Base-by-base conservation (phyloP, 2,113 vertebrate genomes). In the Petroica traversi region DNA sequence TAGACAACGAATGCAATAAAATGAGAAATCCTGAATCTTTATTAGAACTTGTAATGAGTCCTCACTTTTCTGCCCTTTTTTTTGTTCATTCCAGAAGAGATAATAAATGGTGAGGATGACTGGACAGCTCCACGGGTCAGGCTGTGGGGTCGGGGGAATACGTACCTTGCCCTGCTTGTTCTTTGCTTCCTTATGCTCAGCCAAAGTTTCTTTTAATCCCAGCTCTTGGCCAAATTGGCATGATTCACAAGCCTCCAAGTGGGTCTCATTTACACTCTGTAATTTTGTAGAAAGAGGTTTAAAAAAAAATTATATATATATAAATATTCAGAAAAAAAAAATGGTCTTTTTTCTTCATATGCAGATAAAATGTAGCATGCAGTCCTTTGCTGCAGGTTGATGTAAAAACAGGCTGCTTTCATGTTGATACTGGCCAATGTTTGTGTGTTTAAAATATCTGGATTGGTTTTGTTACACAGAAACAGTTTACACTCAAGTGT, bases 1-100 rank as follows among this genome's bases (percentile, higher is more conserved):
- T 97, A 98, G 97, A 98, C 97, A 98, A 98, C 93, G 98, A 99
- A 98, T 98, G 98, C 98, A 99, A 98, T 98, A 98, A 98, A 97
- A 97, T 86, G 94, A 97, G 85, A 97, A 97, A 97, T 97, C 82
- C 64, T 73, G 91, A 97, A 76, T 91, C 92, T 96, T 95, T 89
- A 94, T 17, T 20, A 91, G 88, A 94, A 62, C 85, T 92, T 94
- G 72, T 93, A 64, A 61, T 0, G 74, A 82, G 64, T 95, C 85
- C 88, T 88, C 86, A 76, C 49, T 95, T 92, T 91, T 87, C 85
- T 89, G 52, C 73, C 81, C 23, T 8, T 13, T 33, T 33, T 15
- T 5, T 23, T 63, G 72, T 28, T 76, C 49, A 16, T 86, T 74
- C 38, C 40, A 63, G 81, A 88, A 85, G 41, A 52, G 73, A 54